Evolutionary conservation across 2,888 invertebrate species (phyloP).

Genomic region (Smittia sp.): DNA sequence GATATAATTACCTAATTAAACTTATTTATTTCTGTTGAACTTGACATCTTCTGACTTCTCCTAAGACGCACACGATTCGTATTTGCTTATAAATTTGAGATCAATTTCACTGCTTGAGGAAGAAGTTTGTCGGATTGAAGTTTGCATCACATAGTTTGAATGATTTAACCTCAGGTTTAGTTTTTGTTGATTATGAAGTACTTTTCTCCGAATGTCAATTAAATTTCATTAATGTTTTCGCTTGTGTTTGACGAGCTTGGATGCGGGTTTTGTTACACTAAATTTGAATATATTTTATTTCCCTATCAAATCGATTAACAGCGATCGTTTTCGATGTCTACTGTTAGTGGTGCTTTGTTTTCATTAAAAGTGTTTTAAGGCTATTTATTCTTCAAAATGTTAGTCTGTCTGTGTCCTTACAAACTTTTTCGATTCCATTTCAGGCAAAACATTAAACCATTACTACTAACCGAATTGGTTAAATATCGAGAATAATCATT

Average conservation of each 20-base stretch:
- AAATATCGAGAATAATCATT: background rate
- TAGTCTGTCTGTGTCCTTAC: background rate
- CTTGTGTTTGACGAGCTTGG: slow-evolving; percentile 30
- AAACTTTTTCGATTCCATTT: background rate
- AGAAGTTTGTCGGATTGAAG: background rate
- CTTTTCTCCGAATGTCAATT: slow-evolving; percentile 9
- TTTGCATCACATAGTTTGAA: background rate
- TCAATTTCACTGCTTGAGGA: too few relatives aligned
- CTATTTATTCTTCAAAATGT: slow-evolving; percentile 26
- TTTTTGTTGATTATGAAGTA: background rate
- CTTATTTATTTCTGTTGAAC: too few relatives aligned
- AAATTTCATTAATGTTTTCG: slow-evolving; percentile 23
- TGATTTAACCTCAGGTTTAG: slow-evolving; percentile 30
- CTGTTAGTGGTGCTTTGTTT: slow-evolving; percentile 31
- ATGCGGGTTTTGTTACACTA: slow-evolving; percentile 37
- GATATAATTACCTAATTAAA: too few relatives aligned
- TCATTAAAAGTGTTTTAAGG: background rate
- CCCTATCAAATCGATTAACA: background rate
- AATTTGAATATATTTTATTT: slow-evolving; percentile 17
- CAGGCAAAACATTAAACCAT: background rate
- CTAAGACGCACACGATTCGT: too few relatives aligned
- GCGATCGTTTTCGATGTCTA: slow-evolving; percentile 18
- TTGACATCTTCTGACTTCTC: too few relatives aligned
- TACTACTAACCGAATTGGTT: too few relatives aligned
- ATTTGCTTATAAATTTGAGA: too few relatives aligned